Conservation (phyloP, 2,113 vertebrate species). For the Carlito syrichta region DNA sequence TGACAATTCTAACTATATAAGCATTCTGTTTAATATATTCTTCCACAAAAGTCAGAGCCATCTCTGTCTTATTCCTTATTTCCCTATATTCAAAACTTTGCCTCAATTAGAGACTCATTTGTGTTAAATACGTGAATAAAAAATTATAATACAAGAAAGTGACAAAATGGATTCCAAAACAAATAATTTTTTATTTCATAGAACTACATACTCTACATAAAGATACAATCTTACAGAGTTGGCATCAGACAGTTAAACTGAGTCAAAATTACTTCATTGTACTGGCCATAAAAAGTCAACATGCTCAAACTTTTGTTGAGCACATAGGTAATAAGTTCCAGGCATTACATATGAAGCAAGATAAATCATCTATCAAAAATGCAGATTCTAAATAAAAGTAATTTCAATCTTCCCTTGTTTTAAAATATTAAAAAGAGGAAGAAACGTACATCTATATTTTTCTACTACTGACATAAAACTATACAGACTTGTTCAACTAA, state of each 20-base stretch:
- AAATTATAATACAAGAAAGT: not conserved
- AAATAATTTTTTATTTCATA: not conserved
- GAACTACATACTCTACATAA: not conserved
- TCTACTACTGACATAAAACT: not conserved
- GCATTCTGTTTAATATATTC: not conserved
- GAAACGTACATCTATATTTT: conserved; percentile 9
- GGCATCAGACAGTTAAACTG: not conserved
- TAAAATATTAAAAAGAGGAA: not conserved
- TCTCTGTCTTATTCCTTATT: not conserved
- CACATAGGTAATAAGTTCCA: not conserved
- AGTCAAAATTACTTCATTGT: not conserved
- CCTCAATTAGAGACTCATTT: not conserved
- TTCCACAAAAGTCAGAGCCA: not conserved
- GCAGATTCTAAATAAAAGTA: not conserved
- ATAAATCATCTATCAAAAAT: not conserved
- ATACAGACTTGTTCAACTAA: not conserved
- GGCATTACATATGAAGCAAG: not conserved
- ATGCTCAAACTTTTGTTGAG: not conserved
- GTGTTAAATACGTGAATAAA: not conserved
- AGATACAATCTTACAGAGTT: not conserved
- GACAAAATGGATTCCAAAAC: not conserved
- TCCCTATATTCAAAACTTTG: not conserved
- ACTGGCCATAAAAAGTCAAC: not conserved
- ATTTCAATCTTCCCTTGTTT: not conserved
- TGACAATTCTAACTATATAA: not conserved